phyloP scores from a whole-genome alignment of 64 coral and sea anemone species.

The Cladopsammia gracilis region DNA sequence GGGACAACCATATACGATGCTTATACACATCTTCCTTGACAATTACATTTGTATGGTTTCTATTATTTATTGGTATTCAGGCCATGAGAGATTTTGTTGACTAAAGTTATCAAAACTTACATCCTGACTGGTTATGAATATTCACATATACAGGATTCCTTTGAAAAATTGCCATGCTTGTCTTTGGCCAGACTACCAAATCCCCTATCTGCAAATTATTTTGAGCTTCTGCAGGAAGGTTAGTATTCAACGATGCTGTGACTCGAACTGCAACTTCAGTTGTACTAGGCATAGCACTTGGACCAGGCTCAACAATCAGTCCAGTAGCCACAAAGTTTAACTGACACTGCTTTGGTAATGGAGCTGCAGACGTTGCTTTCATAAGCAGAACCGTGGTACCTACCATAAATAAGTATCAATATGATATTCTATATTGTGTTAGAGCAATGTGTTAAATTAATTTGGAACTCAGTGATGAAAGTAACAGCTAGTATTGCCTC shows the following conservation, averaged over 20 bases:
- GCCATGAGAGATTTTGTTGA: not conserved
- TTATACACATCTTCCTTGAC: too few relatives aligned
- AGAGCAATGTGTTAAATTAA: too few relatives aligned
- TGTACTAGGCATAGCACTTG: not conserved
- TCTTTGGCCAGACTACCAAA: not conserved
- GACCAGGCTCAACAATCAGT: not conserved
- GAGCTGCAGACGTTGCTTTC: too few relatives aligned
- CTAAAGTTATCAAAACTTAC: not conserved
- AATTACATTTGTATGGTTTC: not conserved
- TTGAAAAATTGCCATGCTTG: slow-evolving; percentile 20
- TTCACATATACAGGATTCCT: slow-evolving; percentile 9
- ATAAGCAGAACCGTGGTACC: slow-evolving; percentile 19
- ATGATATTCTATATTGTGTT: too few relatives aligned
- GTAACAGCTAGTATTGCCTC: too few relatives aligned
- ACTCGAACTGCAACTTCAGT: slow-evolving; percentile 33
- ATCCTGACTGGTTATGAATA: not conserved
- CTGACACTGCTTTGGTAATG: not conserved
- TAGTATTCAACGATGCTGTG: slow-evolving; percentile 6
- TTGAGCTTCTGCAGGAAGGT: not conserved
- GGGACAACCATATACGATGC: too few relatives aligned
- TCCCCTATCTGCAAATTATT: not conserved
- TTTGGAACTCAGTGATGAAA: too few relatives aligned
- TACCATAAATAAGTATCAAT: not conserved
- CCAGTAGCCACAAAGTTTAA: not conserved
- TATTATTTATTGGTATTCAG: not conserved